Conservation (phyloP, 2,888 invertebrate genomes). For the Drepanosiphum platanoidis region DNA sequence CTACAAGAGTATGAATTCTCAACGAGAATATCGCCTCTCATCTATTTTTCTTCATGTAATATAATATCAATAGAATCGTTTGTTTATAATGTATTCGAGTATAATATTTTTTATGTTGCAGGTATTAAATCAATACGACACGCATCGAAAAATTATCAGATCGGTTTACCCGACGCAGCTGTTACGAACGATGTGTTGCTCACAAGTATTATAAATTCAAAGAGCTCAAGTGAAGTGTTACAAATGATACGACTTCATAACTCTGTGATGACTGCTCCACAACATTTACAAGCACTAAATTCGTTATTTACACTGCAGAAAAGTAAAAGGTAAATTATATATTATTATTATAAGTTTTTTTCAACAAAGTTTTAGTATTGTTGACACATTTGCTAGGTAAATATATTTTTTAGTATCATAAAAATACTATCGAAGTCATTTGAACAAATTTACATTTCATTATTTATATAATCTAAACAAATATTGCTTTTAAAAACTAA, state of each 20-base stretch:
- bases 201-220: conserved; percentile 69
- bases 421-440: no score
- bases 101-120: neutral
- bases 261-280: conserved; percentile 70
- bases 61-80: neutral
- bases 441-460: no score
- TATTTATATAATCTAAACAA: no score
- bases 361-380: no score
- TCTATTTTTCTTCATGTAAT: neutral
- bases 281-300: conserved; percentile 72
- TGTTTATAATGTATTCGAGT: neutral
- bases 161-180: neutral
- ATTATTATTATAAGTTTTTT: neutral
- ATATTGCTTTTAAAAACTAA: no score
- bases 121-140: neutral
- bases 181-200: conserved; percentile 68
- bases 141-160: neutral
- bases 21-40: neutral
- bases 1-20: conserved; percentile 8
- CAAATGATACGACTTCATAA: conserved; percentile 68
- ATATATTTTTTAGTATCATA: no score
- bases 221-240: conserved; percentile 68
- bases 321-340: conserved; percentile 68
- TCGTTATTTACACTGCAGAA: conserved; percentile 72
- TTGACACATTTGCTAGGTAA: no score